Evolutionary conservation across 1,140 invertebrate species (phyloP).

Genomic region (Halesus radiatus): DNA sequence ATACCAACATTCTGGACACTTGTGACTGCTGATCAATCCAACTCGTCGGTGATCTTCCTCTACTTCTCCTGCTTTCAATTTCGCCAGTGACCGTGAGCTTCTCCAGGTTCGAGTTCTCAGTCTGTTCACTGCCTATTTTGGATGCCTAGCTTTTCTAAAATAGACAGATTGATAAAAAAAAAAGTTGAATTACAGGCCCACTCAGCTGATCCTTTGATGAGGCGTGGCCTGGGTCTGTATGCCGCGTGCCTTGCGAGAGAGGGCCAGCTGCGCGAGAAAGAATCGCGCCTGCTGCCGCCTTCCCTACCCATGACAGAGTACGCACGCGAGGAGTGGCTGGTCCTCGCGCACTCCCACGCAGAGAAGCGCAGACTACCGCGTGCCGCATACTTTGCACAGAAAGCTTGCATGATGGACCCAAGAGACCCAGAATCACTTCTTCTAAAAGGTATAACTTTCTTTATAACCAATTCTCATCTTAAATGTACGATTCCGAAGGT

Average conservation of each 20-base stretch:
- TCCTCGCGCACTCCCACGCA: constrained; percentile 49
- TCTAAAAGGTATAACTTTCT: constrained; percentile 70
- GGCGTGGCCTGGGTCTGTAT: constrained; percentile 49
- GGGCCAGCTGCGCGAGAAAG: constrained; percentile 43
- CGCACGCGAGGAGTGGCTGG: constrained; percentile 49
- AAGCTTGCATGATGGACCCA: constrained; percentile 62
- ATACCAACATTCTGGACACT: too few relatives aligned
- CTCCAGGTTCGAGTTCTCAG: too few relatives aligned
- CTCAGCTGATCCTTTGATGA: constrained; percentile 44
- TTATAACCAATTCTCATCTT: too few relatives aligned
- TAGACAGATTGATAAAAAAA: not conserved
- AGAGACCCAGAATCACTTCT: constrained; percentile 79
- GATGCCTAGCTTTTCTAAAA: too few relatives aligned
- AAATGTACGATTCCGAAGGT: too few relatives aligned
- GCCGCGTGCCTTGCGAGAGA: constrained; percentile 52
- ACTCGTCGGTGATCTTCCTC: too few relatives aligned
- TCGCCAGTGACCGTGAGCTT: too few relatives aligned
- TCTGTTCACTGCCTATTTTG: too few relatives aligned
- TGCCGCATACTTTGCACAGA: constrained; percentile 64
- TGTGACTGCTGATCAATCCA: too few relatives aligned
- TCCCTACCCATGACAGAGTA: constrained; percentile 45
- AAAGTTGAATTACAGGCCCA: constrained; percentile 43
- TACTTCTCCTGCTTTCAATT: too few relatives aligned
- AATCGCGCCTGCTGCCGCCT: constrained; percentile 33
- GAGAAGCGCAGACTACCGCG: constrained; percentile 45